Percentiles rank a stretch among this genome's conserved stretches.
Evolutionary conservation across 2,797 vertebrate genomes (phyloP).

Genomic region (Toxotes lorentzi): DNA sequence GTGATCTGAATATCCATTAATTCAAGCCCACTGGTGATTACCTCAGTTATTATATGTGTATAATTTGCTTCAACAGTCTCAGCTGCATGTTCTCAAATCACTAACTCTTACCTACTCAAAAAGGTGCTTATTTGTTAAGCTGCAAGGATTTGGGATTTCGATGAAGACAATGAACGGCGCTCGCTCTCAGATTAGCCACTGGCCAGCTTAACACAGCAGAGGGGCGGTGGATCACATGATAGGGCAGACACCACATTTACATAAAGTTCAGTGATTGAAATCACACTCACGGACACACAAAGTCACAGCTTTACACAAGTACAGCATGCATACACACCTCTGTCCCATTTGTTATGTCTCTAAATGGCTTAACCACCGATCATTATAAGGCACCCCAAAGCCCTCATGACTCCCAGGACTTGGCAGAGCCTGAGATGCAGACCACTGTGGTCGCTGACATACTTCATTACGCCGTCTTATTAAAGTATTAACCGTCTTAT

Average conservation of each 20-base stretch:
- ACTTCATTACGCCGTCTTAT: slow-evolving; percentile 64
- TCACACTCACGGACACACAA: neutral
- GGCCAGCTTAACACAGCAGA: neutral
- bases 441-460: slow-evolving; percentile 51
- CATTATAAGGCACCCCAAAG: slow-evolving; percentile 19
- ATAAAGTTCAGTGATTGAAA: slow-evolving; percentile 41
- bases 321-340: neutral
- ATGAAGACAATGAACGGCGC: slow-evolving; percentile 42
- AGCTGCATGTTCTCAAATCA: slow-evolving; percentile 22
- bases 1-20: slow-evolving; percentile 24
- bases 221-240: slow-evolving; percentile 34
- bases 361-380: slow-evolving; percentile 35
- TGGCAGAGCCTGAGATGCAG: slow-evolving; percentile 16
- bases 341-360: slow-evolving; percentile 12
- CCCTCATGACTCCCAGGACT: slow-evolving; percentile 32
- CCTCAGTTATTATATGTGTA: slow-evolving; percentile 18
- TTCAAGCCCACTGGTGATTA: slow-evolving; percentile 27
- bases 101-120: neutral
- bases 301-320: neutral
- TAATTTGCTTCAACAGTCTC: slow-evolving; percentile 16
- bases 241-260: slow-evolving; percentile 32
- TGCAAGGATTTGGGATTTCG: slow-evolving; percentile 47
- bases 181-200: slow-evolving; percentile 44
- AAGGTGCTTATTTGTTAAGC: slow-evolving; percentile 51
- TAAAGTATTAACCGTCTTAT: slow-evolving; percentile 66